Percentiles rank a stretch among this genome's conserved stretches.
phyloP scores from a whole-genome alignment of 2,113 vertebrate genomes.

The Rhipidura dahli region DNA sequence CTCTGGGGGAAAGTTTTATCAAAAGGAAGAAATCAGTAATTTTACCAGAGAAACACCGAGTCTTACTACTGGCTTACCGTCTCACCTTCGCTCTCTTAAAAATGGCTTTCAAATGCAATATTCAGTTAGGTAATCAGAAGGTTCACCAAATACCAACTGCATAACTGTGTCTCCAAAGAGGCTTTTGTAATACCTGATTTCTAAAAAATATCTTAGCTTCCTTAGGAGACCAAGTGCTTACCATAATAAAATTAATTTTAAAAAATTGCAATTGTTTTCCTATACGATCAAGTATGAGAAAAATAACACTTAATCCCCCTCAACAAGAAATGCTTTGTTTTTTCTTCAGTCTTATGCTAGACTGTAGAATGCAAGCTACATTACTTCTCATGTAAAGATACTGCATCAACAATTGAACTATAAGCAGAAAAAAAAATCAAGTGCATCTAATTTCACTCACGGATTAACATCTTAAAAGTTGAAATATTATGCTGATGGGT shows the following conservation, averaged over 20 bases:
- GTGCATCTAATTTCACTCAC: not conserved
- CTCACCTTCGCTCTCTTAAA: not conserved
- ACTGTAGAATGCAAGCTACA: not conserved
- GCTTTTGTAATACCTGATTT: not conserved
- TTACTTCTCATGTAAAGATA: not conserved
- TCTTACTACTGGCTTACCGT: not conserved
- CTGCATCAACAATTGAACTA: not conserved
- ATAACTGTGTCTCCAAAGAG: not conserved
- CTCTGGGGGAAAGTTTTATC: not conserved
- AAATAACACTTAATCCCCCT: not conserved
- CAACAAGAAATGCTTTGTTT: not conserved
- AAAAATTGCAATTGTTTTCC: not conserved
- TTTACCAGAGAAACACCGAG: not conserved
- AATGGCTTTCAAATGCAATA: not conserved
- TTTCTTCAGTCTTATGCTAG: not conserved
- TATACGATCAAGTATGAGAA: not conserved
- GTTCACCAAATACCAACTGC: not conserved
- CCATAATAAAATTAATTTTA: not conserved
- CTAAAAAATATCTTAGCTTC: not conserved
- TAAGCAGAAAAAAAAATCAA: not conserved
- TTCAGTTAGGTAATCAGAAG: not conserved
- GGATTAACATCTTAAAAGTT: not conserved
- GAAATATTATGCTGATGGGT: not conserved
- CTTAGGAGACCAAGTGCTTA: not conserved
- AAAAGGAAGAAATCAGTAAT: not conserved